phyloP scores from a whole-genome alignment of 2,797 vertebrate genomes.

The Alexandromys oeconomus region DNA sequence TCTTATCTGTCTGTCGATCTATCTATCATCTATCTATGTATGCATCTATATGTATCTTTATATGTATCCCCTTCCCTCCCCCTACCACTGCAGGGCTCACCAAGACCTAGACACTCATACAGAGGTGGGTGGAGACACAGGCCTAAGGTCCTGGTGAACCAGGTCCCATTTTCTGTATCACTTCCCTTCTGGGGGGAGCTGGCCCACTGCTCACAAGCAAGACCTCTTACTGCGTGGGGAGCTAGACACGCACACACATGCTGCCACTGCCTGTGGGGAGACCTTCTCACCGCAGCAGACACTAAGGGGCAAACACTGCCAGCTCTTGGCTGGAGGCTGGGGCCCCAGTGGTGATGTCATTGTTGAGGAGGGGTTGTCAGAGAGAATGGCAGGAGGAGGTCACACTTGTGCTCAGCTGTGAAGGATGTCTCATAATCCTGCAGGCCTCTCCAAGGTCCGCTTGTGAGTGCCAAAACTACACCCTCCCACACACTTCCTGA shows the following conservation, averaged over 20 bases:
- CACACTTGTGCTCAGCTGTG: not conserved
- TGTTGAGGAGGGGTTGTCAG: not conserved
- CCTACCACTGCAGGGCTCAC: not conserved
- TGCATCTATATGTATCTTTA: not conserved
- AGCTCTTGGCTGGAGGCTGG: not conserved
- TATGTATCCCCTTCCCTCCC: not conserved
- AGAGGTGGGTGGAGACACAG: not conserved
- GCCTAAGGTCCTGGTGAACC: not conserved
- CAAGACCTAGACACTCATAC: not conserved
- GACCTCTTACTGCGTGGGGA: not conserved
- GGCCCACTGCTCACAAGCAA: not conserved
- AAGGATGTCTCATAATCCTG: not conserved
- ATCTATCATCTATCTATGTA: not conserved
- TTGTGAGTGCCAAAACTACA: not conserved
- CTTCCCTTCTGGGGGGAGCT: not conserved
- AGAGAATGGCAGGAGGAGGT: not conserved
- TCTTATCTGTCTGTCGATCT: not conserved
- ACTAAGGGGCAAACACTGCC: not conserved
- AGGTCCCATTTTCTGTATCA: not conserved
- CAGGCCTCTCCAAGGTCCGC: not conserved
- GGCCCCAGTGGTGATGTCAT: not conserved
- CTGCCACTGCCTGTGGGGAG: not conserved
- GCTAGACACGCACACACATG: rapidly evolving
- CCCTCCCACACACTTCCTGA: rapidly evolving
- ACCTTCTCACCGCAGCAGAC: not conserved